A percentile compares a stretch with the other conserved stretches of the same genome.
phyloP scores from a whole-genome alignment of 2,797 vertebrate genomes.

The Borostomias antarcticus region DNA sequence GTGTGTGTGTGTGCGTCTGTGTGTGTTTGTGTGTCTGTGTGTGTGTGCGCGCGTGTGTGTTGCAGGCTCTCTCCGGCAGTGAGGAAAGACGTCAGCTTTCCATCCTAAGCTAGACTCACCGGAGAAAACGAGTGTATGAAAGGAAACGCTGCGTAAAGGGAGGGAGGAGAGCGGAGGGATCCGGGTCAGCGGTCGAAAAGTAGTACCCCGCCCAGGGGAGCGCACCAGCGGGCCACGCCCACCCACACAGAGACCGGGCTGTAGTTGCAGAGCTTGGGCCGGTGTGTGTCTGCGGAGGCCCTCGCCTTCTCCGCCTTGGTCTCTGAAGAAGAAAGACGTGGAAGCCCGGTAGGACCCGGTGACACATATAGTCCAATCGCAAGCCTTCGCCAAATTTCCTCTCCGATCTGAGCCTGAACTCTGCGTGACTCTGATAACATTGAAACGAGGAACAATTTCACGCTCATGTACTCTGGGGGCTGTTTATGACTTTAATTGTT shows the following conservation, averaged over 20 bases:
- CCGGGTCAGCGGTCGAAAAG: too few species aligned
- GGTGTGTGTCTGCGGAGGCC: constrained; percentile 1
- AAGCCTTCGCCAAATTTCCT: constrained; percentile 62
- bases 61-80: constrained; percentile 10
- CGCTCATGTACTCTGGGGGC: constrained; percentile 49
- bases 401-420: constrained; percentile 64
- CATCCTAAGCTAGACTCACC: neutral
- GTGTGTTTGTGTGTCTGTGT: neutral
- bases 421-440: constrained; percentile 76
- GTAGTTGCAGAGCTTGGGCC: constrained; percentile 35
- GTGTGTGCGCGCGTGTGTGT: neutral
- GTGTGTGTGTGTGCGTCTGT: neutral
- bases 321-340: neutral
- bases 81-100: neutral
- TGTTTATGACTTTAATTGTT: constrained; percentile 70
- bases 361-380: constrained; percentile 41
- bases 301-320: constrained; percentile 27
- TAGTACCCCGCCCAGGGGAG: too few species aligned
- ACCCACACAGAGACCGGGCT: too few species aligned
- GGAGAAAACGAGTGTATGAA: neutral
- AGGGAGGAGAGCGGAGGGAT: constrained; percentile 5
- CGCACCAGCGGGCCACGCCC: constrained; percentile 30
- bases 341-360: constrained; percentile 44
- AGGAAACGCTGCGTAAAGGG: neutral
- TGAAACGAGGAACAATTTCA: constrained; percentile 69